A percentile compares a stretch with the other conserved stretches of the same genome.
phyloP scores from a whole-genome alignment of 2,113 vertebrate genomes.

The Formicarius rufipectus region DNA sequence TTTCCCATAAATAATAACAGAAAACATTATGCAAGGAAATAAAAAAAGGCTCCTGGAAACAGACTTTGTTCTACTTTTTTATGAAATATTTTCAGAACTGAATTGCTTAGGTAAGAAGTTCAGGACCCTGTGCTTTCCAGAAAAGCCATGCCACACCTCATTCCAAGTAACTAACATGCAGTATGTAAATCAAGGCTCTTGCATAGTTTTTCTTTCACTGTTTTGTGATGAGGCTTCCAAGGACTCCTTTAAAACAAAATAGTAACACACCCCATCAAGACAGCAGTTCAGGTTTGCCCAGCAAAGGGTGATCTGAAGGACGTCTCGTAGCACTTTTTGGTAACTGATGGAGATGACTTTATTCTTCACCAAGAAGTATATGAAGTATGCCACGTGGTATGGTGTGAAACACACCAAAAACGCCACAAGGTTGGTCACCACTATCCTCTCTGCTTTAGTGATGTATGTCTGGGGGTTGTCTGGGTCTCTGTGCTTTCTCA shows the following conservation, averaged over 20 bases:
- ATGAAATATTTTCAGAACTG: background rate
- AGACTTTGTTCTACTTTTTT: background rate
- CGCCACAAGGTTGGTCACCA: slow-evolving; percentile 57
- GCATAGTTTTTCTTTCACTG: rapidly evolving
- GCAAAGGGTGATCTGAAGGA: slow-evolving; percentile 66
- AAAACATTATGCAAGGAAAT: background rate
- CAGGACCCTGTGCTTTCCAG: background rate
- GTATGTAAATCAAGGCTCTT: background rate
- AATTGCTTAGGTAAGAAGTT: background rate
- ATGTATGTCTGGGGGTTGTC: background rate
- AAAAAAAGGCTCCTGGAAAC: background rate
- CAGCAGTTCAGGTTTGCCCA: slow-evolving; percentile 77
- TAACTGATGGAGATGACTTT: background rate
- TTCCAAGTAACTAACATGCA: background rate
- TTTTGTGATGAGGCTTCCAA: background rate
- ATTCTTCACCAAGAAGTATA: slow-evolving; percentile 70
- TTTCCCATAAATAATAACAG: background rate
- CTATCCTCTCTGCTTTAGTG: slow-evolving; percentile 66
- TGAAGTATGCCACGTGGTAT: slow-evolving; percentile 59
- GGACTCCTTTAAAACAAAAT: slow-evolving; percentile 75
- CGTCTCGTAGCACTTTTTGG: background rate
- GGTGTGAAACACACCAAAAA: slow-evolving; percentile 77
- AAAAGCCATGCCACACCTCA: background rate
- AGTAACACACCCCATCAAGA: slow-evolving; percentile 74
- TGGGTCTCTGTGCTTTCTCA: slow-evolving; percentile 18